Conservation (phyloP, 2,888 invertebrate species). For the Branchellion lobata region DNA sequence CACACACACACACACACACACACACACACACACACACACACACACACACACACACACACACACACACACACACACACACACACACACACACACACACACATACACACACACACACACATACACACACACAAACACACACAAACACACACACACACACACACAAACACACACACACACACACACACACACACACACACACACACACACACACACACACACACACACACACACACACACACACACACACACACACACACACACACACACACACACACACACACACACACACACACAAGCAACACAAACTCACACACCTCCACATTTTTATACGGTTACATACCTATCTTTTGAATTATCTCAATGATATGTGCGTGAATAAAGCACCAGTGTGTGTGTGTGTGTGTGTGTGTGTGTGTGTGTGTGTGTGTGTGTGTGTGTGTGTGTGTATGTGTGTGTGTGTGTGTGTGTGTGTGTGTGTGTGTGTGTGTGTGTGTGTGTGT, state of each 20-base stretch:
- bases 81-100: constrained; percentile 44
- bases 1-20: constrained; percentile 44
- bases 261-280: too few species aligned
- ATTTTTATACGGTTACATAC: too few species aligned
- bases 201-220: neutral
- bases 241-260: neutral
- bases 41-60: constrained; percentile 44
- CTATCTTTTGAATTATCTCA: too few species aligned
- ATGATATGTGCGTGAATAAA: too few species aligned
- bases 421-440: too few species aligned
- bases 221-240: neutral
- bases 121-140: constrained; percentile 26
- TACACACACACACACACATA: constrained; percentile 43
- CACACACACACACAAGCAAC: too few species aligned
- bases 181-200: constrained; percentile 11
- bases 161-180: constrained; percentile 7
- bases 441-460: too few species aligned
- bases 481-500: constrained; percentile 21
- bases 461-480: too few species aligned
- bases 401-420: too few species aligned
- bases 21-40: constrained; percentile 39
- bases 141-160: constrained; percentile 16
- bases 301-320: too few species aligned
- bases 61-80: constrained; percentile 42
- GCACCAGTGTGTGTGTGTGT: too few species aligned